Evolutionary conservation across 2,113 vertebrate genomes (phyloP).

Genomic region (Takifugu bimaculatus): DNA sequence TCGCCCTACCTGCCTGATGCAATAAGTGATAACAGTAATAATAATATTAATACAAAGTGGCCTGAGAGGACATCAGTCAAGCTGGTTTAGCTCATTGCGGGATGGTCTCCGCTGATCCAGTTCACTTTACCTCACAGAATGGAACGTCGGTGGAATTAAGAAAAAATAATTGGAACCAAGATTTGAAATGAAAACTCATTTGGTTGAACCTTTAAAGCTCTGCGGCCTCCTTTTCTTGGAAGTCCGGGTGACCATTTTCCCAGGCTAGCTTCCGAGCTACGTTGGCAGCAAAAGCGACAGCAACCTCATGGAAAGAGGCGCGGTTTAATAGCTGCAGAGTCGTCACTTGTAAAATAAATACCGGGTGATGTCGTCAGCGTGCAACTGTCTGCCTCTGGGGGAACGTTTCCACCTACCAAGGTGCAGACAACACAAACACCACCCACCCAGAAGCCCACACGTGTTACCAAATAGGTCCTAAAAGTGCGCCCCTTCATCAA

Average conservation of each 20-base stretch:
- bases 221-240: too few species aligned
- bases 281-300: background rate
- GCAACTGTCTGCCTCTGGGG: slow-evolving; percentile 33
- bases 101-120: slow-evolving; percentile 57
- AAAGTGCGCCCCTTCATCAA: background rate
- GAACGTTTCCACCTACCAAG: slow-evolving; percentile 13
- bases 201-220: background rate
- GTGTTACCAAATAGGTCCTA: too few species aligned
- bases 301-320: too few species aligned
- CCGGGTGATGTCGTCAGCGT: slow-evolving; percentile 48
- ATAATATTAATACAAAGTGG: slow-evolving; percentile 27
- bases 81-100: slow-evolving; percentile 38
- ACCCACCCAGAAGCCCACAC: too few species aligned
- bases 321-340: background rate
- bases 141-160: background rate
- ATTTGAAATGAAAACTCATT: background rate
- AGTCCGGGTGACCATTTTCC: background rate
- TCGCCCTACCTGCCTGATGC: slow-evolving; percentile 48
- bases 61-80: slow-evolving; percentile 25
- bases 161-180: background rate
- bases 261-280: background rate
- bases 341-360: background rate
- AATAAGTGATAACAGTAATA: slow-evolving; percentile 34
- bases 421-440: slow-evolving; percentile 9
- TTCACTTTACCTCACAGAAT: slow-evolving; percentile 34